Base-by-base conservation (phyloP, 2,797 vertebrate species). In the Mallotus villosus region DNA sequence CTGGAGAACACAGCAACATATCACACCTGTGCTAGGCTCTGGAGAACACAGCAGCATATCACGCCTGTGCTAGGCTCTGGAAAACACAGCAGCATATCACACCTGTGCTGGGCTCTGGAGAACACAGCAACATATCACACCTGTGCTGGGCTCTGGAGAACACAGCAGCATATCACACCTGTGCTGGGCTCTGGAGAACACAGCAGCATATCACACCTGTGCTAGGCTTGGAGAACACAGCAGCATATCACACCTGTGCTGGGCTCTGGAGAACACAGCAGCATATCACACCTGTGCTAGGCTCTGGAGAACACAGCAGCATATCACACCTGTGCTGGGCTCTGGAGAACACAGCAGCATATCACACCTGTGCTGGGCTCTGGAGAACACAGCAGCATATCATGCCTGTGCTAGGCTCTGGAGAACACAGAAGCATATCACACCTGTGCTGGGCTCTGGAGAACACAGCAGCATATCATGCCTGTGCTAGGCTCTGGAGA, bases 401-500 rank as follows among this genome's bases (percentile, higher is more conserved):
- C 25, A 25, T 3, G 3, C 25, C 90, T 21, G 80, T 80, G 70
- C 76, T 66, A 74, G 86, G 83, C 83, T 92, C 88, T 85, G 82
- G 76, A 78, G 65, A 80, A 78, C 41, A 25, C 25, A 25, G 25
- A 2, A 25, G 25, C 1, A 25, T 25, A 25, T 25, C 25, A 25
- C 25, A 25, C 25, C 90, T 21, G 80, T 80, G 70, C 76, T 66
- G 75, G 86, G 83, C 83, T 92, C 88, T 85, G 82, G 76, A 78
- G 65, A 80, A 78, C 41, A 74, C 0, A 24, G 66, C 41, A 46
- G 1, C 37, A 8, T n/a, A n/a, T n/a, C n/a, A n/a, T n/a, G n/a
- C n/a, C 90, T 21, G 80, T 80, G 70, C 76, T 66, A 74, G 86
- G 83, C 83, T 92, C 88, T 85, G 82, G 76, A 78, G 65, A 80